Conservation (phyloP, 2,888 invertebrate genomes). For the Drosophila peninsularis region DNA sequence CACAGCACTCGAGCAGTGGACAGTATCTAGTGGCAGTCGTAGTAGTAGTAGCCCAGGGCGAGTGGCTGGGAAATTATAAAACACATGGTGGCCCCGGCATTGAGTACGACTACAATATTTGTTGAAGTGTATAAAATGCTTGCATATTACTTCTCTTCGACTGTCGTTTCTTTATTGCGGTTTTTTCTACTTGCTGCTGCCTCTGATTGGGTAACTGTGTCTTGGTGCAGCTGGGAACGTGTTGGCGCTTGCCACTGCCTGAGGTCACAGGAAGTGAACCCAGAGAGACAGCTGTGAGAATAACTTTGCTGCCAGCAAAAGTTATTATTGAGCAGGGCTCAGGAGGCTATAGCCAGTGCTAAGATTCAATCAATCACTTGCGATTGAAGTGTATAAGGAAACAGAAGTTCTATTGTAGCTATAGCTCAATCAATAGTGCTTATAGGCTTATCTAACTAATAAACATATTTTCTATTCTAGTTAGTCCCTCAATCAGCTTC, state of each 20-base stretch:
- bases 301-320: slow-evolving; percentile 46
- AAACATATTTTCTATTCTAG: no score
- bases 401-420: neutral
- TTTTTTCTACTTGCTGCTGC: slow-evolving; percentile 22
- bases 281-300: slow-evolving; percentile 46
- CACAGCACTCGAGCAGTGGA: slow-evolving; percentile 2
- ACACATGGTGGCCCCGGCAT: slow-evolving; percentile 42
- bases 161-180: slow-evolving; percentile 38
- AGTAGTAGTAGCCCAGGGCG: slow-evolving; percentile 15
- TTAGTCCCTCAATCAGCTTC: no score
- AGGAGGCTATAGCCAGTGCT: slow-evolving; percentile 3
- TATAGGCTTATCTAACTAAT: no score
- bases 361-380: slow-evolving; percentile 13
- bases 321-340: slow-evolving; percentile 50
- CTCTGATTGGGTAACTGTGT: slow-evolving; percentile 64
- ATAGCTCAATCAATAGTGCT: no score
- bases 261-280: slow-evolving; percentile 67
- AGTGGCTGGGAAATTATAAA: slow-evolving; percentile 64
- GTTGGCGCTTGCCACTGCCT: slow-evolving; percentile 28
- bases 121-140: slow-evolving; percentile 63
- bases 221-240: slow-evolving; percentile 38
- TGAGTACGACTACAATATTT: slow-evolving; percentile 31
- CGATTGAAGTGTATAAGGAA: no score
- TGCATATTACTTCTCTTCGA: slow-evolving; percentile 62
- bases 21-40: neutral